Conservation (phyloP, 2,888 invertebrate species). For the Lissonota sp. region DNA sequence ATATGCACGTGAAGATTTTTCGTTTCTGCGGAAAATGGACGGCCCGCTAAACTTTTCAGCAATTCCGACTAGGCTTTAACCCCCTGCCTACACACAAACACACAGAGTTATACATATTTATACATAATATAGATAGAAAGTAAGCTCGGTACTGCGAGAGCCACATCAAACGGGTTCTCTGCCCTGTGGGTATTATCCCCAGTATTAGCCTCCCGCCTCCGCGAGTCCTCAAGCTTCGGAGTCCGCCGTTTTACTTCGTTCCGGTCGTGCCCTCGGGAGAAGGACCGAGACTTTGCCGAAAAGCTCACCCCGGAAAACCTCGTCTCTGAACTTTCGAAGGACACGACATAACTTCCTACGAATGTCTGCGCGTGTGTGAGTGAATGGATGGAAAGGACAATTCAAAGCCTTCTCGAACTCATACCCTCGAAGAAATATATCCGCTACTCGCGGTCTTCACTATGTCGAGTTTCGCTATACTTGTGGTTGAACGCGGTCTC, state of each 20-base stretch:
- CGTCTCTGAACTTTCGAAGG: slow-evolving; percentile 20
- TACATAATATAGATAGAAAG: slow-evolving; percentile 45
- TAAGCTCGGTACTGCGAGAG: slow-evolving; percentile 58
- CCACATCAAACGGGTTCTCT: slow-evolving; percentile 73
- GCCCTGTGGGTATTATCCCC: slow-evolving; percentile 68
- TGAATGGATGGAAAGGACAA: slow-evolving; percentile 4
- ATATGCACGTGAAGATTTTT: slow-evolving; percentile 40
- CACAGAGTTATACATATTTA: slow-evolving; percentile 1
- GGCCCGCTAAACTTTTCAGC: slow-evolving; percentile 69
- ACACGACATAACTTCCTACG: background rate
- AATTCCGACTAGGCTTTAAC: slow-evolving; percentile 66
- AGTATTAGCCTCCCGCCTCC: slow-evolving; percentile 62
- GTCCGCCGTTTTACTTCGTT: background rate
- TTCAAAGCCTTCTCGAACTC: slow-evolving; percentile 21
- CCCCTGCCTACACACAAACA: slow-evolving; percentile 11
- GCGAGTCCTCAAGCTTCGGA: slow-evolving; percentile 35
- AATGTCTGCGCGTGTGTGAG: background rate
- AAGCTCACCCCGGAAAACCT: slow-evolving; percentile 31
- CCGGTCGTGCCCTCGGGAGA: slow-evolving; percentile 20
- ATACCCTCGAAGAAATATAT: slow-evolving; percentile 8
- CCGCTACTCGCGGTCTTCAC: background rate
- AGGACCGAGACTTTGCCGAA: slow-evolving; percentile 20
- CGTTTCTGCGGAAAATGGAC: slow-evolving; percentile 35
- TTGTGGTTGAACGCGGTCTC: slow-evolving; percentile 20
- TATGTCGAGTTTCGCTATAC: background rate